These are phyloP conservation scores for Castor canadensis DNA, from an alignment of 2,113 vertebrate genomes.

Conservation along the genomic window DNA sequence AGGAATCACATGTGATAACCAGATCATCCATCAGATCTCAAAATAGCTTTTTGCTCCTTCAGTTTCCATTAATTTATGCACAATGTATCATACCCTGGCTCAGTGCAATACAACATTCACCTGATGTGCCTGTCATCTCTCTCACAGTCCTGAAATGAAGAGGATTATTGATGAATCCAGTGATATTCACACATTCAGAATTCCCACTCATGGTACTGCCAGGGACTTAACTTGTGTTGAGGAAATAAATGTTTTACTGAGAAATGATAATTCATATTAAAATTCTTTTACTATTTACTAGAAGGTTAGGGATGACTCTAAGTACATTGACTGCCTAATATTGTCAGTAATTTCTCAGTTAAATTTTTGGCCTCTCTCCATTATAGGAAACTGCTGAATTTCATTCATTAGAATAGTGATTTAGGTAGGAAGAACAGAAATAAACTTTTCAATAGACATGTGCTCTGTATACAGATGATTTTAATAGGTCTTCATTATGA, in stretches of 20 bases:
- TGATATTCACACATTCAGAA: background rate
- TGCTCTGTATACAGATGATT: background rate
- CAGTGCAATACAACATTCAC: background rate
- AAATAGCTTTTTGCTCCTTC: background rate
- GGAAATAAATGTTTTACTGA: background rate
- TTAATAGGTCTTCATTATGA: slow-evolving; percentile 31
- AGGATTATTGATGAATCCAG: background rate
- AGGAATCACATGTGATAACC: background rate
- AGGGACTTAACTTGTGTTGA: background rate
- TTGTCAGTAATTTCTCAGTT: background rate
- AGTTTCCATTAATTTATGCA: background rate
- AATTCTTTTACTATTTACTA: background rate
- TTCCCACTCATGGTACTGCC: fast-evolving
- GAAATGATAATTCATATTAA: background rate
- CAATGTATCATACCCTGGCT: background rate
- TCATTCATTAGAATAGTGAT: background rate
- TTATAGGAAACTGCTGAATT: background rate
- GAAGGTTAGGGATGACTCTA: fast-evolving
- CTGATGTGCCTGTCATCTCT: background rate
- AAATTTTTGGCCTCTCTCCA: background rate
- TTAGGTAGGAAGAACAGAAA: background rate
- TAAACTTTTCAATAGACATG: slow-evolving; percentile 12
- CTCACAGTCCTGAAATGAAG: background rate
- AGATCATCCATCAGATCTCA: background rate
- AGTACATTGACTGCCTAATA: background rate